Evolutionary conservation across 2,888 invertebrate genomes (phyloP), one percentile per base, ranked within the genome.

Genomic region (Agrochola circellaris): DNA sequence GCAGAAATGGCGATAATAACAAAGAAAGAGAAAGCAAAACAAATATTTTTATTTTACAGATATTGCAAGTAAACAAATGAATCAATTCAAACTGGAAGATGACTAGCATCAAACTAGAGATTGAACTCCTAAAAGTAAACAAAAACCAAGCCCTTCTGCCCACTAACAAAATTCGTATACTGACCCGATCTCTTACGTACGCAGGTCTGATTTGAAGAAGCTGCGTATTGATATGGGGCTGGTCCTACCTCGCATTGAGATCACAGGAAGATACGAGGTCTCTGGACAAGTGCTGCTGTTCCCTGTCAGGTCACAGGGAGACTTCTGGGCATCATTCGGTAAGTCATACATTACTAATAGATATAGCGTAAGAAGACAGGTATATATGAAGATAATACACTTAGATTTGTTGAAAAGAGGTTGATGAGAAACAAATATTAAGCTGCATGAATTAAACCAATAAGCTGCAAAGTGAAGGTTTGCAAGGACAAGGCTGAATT

Each of bases 271-370:
- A 84, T 98, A 98, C 92, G 98, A 98, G 89, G 98, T 98, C 0
- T 97, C 97, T 1, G 98, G 98, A 34, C 98, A 98, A 89, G 98
- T 98, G 54, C 95, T 98, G 30, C 96, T 98, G 30, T 98, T 98
- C 91, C 98, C 98, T 0, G 98, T 98, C 26, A 97, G 98, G 81
- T 98, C 98, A 8, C 97, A 97, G 89, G 98, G 98, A 38, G 98
- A 98, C 89, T 98, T 98, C 93, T 98, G 98, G 98, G 98, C 98
- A 20, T 97, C 97, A 71, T 98, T 98, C 90, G 97, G 98, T 98
- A 95, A 97, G 97, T 96, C 13, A 23, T 38, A 34, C 4, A n/a
- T n/a, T 30, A 48, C 2, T 30, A 51, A 15, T 34, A 23, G 7
- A 34, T 17, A 34, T 0, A n/a, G 17, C 23, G 23, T 23, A 6